Evolutionary conservation across 2,113 vertebrate species (phyloP).

Genomic region (Cheilinus undulatus): DNA sequence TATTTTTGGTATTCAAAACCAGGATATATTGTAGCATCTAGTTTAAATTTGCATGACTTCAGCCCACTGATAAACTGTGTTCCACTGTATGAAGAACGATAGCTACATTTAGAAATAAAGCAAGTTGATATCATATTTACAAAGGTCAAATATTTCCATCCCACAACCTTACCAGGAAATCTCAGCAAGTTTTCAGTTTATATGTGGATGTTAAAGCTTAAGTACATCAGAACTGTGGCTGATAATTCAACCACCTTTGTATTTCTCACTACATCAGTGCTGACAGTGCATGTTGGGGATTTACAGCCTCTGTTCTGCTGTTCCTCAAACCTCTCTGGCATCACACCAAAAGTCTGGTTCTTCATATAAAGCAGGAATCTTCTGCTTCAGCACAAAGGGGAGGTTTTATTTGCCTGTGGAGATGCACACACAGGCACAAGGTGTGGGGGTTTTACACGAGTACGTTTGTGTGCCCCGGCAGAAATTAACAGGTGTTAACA

Average conservation of each 20-base stretch:
- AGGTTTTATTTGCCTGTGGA: conserved; percentile 65
- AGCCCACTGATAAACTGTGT: too few species aligned
- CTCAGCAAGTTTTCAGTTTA: not conserved
- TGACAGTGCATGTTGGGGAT: conserved; percentile 53
- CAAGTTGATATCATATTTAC: too few species aligned
- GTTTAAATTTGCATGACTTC: too few species aligned
- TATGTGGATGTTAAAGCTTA: conserved; percentile 1
- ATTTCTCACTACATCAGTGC: conserved; percentile 38
- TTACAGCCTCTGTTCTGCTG: conserved; percentile 44
- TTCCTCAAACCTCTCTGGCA: conserved; percentile 44
- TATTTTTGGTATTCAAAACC: too few species aligned
- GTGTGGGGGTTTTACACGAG: not conserved
- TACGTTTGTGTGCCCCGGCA: conserved; percentile 11
- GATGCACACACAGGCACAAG: conserved; percentile 20
- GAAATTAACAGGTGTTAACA: conserved; percentile 54
- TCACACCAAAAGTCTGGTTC: conserved; percentile 39
- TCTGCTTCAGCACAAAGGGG: conserved; percentile 62
- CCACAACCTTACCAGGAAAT: not conserved
- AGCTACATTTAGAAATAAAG: too few species aligned
- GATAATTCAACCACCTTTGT: conserved; percentile 29
- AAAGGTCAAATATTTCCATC: not conserved
- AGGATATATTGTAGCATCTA: too few species aligned
- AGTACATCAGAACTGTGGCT: not conserved
- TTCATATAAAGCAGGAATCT: conserved; percentile 58
- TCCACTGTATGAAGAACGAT: too few species aligned